Evolutionary conservation across 2,888 invertebrate genomes (phyloP).

Genomic region (Quadroppia sp.): DNA sequence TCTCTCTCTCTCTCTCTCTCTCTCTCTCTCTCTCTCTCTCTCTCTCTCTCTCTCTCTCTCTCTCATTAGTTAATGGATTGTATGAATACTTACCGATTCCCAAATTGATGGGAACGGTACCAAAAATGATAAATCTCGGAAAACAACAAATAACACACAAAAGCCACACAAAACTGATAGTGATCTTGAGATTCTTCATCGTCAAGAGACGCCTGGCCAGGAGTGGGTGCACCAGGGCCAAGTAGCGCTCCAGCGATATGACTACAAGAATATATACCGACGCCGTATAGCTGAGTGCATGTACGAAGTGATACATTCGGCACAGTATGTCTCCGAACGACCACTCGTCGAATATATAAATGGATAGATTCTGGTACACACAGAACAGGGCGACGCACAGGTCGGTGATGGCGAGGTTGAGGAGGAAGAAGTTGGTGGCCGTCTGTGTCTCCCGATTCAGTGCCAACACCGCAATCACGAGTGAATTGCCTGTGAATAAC

Average conservation of each 20-base stretch:
- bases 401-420: conserved; percentile 83
- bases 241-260: conserved; percentile 78
- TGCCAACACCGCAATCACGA: conserved; percentile 80
- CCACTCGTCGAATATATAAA: conserved; percentile 68
- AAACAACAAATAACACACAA: conserved; percentile 75
- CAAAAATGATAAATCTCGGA: conserved; percentile 77
- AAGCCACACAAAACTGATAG: conserved; percentile 74
- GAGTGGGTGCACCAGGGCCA: conserved; percentile 58
- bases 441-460: conserved; percentile 75
- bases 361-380: conserved; percentile 79
- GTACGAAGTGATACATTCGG: conserved; percentile 84
- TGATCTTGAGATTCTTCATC: conserved; percentile 67
- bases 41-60: too few species aligned
- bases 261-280: conserved; percentile 84
- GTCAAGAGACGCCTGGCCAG: conserved; percentile 65
- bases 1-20: too few species aligned
- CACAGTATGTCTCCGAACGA: conserved; percentile 77
- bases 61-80: too few species aligned
- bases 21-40: too few species aligned
- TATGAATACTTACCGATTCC: background rate
- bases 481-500: conserved; percentile 67
- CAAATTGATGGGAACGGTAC: conserved; percentile 50
- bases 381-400: conserved; percentile 88
- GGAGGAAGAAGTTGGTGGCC: conserved; percentile 85
- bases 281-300: conserved; percentile 81